Evolutionary conservation across 92 coral and sea anemone species (phyloP), one percentile per base, ranked within the genome.

Genomic region (Bergia puertoricense): DNA sequence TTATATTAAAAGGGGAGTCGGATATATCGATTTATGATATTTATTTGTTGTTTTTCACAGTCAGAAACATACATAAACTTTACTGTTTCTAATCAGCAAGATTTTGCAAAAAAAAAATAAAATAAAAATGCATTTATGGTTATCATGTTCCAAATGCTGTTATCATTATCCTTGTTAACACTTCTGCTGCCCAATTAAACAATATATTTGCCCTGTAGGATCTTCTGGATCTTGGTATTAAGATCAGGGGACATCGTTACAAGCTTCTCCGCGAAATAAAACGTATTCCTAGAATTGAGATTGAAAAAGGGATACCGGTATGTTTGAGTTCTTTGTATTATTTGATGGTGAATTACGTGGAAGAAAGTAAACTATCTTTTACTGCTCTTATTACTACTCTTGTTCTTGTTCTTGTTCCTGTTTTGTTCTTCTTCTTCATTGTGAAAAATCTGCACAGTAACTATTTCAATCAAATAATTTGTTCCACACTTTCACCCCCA

Each of bases 261-360:
- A 83, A 83, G 45, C 86, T 83, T 83, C 78, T 83, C 59, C 74
- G 86, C 23, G 86, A 83, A 48, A 83, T 83, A 44, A 83, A 83
- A 30, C 86, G 86, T 22, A 83, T 83, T 83, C 86, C 86, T 30
- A 83, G 86, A 83, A 83, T 83, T 23, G 86, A 83, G 77, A 83
- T 83, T 68, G 86, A 83, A 37, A 45, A 83, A 9, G 86, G 86
- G 54, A 83, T 83, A 68, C 86, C 86, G 62, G 86, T 83, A 83
- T 50, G 86, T 16, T 62, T 54, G 11, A 14, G 18, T 20, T 48
- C 2, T 16, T 2, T 30, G 11, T 67, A 13, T 15, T 83, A 7
- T 67, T 76, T 76, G 57, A 30, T 71, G 41, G 20, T 30, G 14
- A 7, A 57, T 57, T 57, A 57, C 67, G 20, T 62, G 2, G 23